phyloP scores from a whole-genome alignment of 1,140 invertebrate genomes.

The Ceratoteleas bidentatus region DNA sequence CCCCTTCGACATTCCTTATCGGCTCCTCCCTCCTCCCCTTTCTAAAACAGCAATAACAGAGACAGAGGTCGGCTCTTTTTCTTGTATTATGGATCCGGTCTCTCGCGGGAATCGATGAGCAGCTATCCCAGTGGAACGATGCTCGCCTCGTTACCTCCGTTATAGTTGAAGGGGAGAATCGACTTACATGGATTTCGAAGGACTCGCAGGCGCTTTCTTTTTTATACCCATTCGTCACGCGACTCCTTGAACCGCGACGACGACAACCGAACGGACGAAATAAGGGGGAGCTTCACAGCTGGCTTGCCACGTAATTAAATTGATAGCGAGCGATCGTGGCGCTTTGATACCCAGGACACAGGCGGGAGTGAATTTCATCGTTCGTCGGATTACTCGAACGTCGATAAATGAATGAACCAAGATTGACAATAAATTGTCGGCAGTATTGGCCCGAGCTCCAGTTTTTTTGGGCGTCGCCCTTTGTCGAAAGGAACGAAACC shows the following conservation, averaged over 20 bases:
- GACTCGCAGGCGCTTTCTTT: constrained; percentile 47
- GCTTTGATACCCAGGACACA: constrained; percentile 50
- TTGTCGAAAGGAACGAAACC: background rate
- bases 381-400: constrained; percentile 40
- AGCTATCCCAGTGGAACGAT: constrained; percentile 65
- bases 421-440: constrained; percentile 56
- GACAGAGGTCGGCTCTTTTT: constrained; percentile 53
- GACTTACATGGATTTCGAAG: constrained; percentile 69
- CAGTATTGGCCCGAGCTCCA: constrained; percentile 18
- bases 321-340: constrained; percentile 53
- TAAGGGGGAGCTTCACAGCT: constrained; percentile 60
- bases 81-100: constrained; percentile 57
- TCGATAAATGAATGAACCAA: constrained; percentile 58
- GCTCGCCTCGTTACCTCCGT: constrained; percentile 70
- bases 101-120: constrained; percentile 63
- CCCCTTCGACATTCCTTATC: constrained; percentile 42
- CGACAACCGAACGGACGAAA: constrained; percentile 49
- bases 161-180: constrained; percentile 68
- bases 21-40: constrained; percentile 43
- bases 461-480: background rate
- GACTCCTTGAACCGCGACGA: constrained; percentile 62
- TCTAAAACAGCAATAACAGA: constrained; percentile 61
- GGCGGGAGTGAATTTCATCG: constrained; percentile 57
- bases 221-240: constrained; percentile 63
- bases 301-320: constrained; percentile 68